These are phyloP conservation scores for Globia sparganii DNA, from an alignment of 2,888 invertebrate species.

Conservation along the genomic window DNA sequence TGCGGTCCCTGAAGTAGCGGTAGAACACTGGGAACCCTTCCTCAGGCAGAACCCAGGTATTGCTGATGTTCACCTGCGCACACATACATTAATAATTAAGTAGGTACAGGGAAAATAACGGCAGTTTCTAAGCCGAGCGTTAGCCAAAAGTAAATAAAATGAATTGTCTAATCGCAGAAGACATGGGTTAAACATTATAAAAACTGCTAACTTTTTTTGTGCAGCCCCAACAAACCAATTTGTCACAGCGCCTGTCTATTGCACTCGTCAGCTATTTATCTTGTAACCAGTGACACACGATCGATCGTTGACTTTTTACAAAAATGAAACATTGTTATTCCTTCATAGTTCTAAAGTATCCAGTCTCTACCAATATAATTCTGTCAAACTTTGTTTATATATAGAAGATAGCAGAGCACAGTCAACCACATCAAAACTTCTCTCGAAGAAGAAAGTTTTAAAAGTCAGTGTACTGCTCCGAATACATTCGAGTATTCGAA, in stretches of 20 bases:
- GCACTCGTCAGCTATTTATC: slow-evolving; percentile 44
- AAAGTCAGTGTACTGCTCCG: slow-evolving; percentile 46
- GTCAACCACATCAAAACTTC: slow-evolving; percentile 43
- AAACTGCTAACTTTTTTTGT: slow-evolving; percentile 10
- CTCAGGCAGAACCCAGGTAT: slow-evolving; percentile 95
- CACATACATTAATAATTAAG: neutral
- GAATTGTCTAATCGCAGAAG: neutral
- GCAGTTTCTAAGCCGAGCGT: neutral
- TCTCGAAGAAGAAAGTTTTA: slow-evolving; percentile 54
- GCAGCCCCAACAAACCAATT: slow-evolving; percentile 21
- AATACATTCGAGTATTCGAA: slow-evolving; percentile 45
- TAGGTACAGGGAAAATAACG: neutral
- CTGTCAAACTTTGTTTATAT: slow-evolving; percentile 49
- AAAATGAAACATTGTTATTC: slow-evolving; percentile 15
- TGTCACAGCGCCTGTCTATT: slow-evolving; percentile 44
- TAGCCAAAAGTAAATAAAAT: neutral
- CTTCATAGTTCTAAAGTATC: slow-evolving; percentile 4
- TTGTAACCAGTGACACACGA: slow-evolving; percentile 5
- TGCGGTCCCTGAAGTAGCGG: slow-evolving; percentile 95
- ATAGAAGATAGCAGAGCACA: slow-evolving; percentile 34
- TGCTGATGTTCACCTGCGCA: slow-evolving; percentile 94
- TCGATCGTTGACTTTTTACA: neutral
- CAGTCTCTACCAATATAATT: slow-evolving; percentile 34
- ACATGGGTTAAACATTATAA: neutral
- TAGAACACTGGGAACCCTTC: slow-evolving; percentile 95